Evolutionary conservation across 2,797 vertebrate genomes (phyloP), one percentile per base, ranked within the genome.

Genomic region (Crypturellus tataupa): DNA sequence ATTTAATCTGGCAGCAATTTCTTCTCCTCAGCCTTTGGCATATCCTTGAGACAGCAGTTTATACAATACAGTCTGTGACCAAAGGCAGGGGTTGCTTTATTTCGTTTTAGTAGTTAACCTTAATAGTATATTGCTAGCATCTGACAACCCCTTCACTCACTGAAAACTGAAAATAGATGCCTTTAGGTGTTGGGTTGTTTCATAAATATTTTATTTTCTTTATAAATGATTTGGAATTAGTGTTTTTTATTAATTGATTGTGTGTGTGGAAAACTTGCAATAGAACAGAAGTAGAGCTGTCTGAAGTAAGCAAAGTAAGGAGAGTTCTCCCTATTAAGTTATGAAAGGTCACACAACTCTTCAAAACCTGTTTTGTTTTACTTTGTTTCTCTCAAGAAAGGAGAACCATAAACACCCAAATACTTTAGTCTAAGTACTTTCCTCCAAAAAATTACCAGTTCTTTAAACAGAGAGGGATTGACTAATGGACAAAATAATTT

Each of bases 41-140:
- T 84, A 78, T 49, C 53, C 55, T 49, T 33, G 80, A 84, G 67
- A 42, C 62, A 79, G 51, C 1, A 1, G 25, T 68, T 85, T 77
- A 24, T 68, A 13, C 21, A 63, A 3, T 35, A 44, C 39, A 56
- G 27, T 11, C 40, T 51, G 24, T 53, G 53, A 72, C 29, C 62
- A 25, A 42, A 53, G 76, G 72, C 42, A 72, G 87, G 49, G 78
- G 44, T 93, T 68, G 8, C 39, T 92, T 82, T 23, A 56, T 63
- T 85, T 56, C 25, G 51, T 72, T 75, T 69, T 63, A 40, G 90
- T 58, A 85, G 35, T 86, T 67, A 82, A 49, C 51, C 72, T 65
- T 80, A 87, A 93, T 80, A 92, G 75, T 46, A 14, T 84, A 64
- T 80, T 93, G 76, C 94, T 96, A 58, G 87, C 44, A 68, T 80